Evolutionary conservation across 2,888 invertebrate genomes (phyloP).

Genomic region (Busseola fusca): DNA sequence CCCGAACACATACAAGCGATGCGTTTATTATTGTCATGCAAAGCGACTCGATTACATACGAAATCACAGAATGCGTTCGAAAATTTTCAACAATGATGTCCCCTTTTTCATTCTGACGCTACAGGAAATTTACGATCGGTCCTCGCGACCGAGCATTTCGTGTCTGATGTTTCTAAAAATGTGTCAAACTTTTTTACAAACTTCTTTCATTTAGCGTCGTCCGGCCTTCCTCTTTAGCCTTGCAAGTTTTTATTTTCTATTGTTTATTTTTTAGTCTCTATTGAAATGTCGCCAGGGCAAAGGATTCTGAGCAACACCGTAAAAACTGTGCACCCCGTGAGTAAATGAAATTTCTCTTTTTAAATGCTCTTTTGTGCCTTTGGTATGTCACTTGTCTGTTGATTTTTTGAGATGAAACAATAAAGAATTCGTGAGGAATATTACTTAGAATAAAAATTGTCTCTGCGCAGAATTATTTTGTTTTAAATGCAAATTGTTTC

Average conservation of each 20-base stretch:
- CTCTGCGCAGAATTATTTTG: neutral
- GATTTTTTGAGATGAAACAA: constrained; percentile 39
- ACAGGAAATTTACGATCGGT: constrained; percentile 86
- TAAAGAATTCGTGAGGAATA: constrained; percentile 27
- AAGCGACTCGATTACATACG: constrained; percentile 76
- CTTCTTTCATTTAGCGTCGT: constrained; percentile 87
- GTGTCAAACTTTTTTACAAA: constrained; percentile 89
- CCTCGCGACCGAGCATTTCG: constrained; percentile 84
- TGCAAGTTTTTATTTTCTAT: constrained; percentile 83
- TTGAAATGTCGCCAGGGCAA: constrained; percentile 83
- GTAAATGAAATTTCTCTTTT: constrained; percentile 80
- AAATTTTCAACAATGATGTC: constrained; percentile 88
- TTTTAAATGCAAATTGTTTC: constrained; percentile 15
- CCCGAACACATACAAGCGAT: constrained; percentile 53
- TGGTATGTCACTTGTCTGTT: constrained; percentile 54
- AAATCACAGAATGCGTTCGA: constrained; percentile 80
- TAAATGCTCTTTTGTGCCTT: constrained; percentile 65
- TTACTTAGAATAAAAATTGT: constrained; percentile 25
- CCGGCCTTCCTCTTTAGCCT: constrained; percentile 86
- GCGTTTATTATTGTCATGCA: constrained; percentile 72
- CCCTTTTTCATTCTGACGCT: constrained; percentile 88
- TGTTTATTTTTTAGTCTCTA: constrained; percentile 87
- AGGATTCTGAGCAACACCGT: constrained; percentile 78
- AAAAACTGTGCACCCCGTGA: constrained; percentile 78
- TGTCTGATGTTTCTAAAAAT: constrained; percentile 89